Base-by-base conservation (phyloP, 2,113 vertebrate genomes). In the Ophthalmolycus amberensis region DNA sequence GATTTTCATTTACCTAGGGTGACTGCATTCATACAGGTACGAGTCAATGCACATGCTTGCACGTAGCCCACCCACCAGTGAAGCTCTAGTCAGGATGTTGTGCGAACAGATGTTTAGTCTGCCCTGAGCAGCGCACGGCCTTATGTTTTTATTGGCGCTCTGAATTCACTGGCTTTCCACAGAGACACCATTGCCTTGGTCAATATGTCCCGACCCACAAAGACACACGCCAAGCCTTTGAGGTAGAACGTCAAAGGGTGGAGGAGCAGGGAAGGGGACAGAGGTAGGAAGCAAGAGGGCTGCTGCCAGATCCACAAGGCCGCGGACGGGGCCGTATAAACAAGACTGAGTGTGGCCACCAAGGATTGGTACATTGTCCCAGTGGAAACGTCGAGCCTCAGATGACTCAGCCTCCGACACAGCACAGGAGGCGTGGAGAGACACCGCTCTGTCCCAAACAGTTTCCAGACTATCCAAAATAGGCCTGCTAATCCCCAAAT, bases 91-190 rank as follows among this genome's bases (percentile, higher is more conserved):
- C 90, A 92, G 85, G 93, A 91, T 86, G 93, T 88, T 89, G 88
- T 92, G 88, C 64, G 85, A 90, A 89, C 92, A 95, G 90, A 94
- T 95, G 93, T 94, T 94, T 93, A 95, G 93, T 95, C 93, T 93
- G 92, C 86, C 70, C 88, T 83, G 89, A 85, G 85, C 79, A 71
- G 91, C 56, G 70, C 81, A 80, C 72, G 58, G 59, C 75, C 82
- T 70, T 85, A 67, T 91, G 87, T 94, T 94, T 93, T 94, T 85
- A 94, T 88, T 95, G 93, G 92, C 93, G 73, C 69, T 74, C 80
- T 87, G 75, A 84, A 89, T 79, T 60, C 69, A 79, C 73, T 79
- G 86, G 84, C 82, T 90, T 92, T 92, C 91, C 87, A 88, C 73
- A 86, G 70, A 80, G 72, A 85, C 67, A 86, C 86, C 89, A 79